Base-by-base conservation (phyloP, 2,797 vertebrate species). In the Sebastes alutus region DNA sequence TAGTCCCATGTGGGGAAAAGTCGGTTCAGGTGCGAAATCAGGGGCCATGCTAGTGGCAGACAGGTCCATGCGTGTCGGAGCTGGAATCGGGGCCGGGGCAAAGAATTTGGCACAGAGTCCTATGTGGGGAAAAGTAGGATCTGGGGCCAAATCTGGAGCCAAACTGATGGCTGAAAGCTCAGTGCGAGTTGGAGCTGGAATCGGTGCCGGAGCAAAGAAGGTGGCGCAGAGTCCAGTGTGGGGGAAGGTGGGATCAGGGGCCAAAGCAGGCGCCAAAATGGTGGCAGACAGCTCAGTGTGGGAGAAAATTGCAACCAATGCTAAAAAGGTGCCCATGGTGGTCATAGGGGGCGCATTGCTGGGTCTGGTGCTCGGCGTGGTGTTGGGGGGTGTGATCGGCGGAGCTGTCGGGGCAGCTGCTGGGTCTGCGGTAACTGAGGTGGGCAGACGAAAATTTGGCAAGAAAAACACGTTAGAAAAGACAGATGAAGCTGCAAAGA, bases 391-490 rank as follows among this genome's bases (percentile, higher is more conserved):
- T 0, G 64, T 79, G 27, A 74, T 94, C 18, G 96, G 95, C 2
- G 96, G 94, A 16, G 95, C 93, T 12, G 69, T 94, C 0, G 96
- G 96, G 2, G 93, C 93, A 27, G 90, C 86, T 3, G 84, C 92
- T 54, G 96, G 96, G 14, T 92, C 94, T 29, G 93, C 76, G 2
- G 80, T 66, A 1, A 80, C 83, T 5, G 96, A 96, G 80, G 91
- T 93, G 56, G 94, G 88, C 33, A 90, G 95, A 65, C 80, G 87
- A 11, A 96, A 92, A 77, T 76, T 94, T 13, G 14, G 46, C 61
- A 91, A 87, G 4, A 90, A 74, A 83, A 85, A 16, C 38, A 29
- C 58, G 0, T 33, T 14, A 13, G 83, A 81, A 22, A 68, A 65
- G n/a, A 58, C 49, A 1, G 59, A 81, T 2, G 81, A 80, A 0